These are phyloP conservation scores for Mycogona germanica DNA, from an alignment of 2,888 invertebrate species.

Conservation along the genomic window DNA sequence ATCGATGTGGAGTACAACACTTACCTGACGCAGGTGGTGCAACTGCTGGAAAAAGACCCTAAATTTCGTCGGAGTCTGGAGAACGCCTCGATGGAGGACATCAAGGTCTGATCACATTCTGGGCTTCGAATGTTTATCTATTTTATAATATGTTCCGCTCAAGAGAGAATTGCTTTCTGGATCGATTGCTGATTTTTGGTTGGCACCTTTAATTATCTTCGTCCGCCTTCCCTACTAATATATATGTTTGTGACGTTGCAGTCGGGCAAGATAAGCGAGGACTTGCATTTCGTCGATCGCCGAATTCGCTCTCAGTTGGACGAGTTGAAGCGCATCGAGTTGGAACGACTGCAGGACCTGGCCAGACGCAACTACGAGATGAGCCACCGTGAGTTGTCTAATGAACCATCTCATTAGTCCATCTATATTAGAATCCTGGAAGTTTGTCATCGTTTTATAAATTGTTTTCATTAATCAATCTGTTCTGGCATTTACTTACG, in stretches of 20 bases:
- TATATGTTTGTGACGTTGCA: constrained; percentile 35
- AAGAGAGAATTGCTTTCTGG: background rate
- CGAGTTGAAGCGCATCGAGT: constrained; percentile 80
- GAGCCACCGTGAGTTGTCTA: constrained; percentile 26
- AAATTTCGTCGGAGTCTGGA: constrained; percentile 68
- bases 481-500: too few species aligned
- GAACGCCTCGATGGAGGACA: constrained; percentile 67
- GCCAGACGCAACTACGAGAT: constrained; percentile 51
- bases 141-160: too few species aligned
- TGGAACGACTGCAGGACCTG: constrained; percentile 63
- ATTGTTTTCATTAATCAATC: too few species aligned
- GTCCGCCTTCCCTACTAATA: background rate
- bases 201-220: too few species aligned
- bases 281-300: constrained; percentile 79
- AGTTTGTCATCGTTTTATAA: too few species aligned
- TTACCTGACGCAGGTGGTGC: constrained; percentile 80
- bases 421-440: too few species aligned
- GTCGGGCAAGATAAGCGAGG: constrained; percentile 83
- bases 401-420: too few species aligned
- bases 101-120: constrained; percentile 47
- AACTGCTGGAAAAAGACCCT: constrained; percentile 75
- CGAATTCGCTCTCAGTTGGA: constrained; percentile 75
- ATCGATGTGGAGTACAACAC: constrained; percentile 59
- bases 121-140: too few species aligned
- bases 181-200: background rate